A percentile compares a stretch with the other conserved stretches of the same genome.
phyloP scores from a whole-genome alignment of 1,140 invertebrate genomes.

The Tenebrio molitor region DNA sequence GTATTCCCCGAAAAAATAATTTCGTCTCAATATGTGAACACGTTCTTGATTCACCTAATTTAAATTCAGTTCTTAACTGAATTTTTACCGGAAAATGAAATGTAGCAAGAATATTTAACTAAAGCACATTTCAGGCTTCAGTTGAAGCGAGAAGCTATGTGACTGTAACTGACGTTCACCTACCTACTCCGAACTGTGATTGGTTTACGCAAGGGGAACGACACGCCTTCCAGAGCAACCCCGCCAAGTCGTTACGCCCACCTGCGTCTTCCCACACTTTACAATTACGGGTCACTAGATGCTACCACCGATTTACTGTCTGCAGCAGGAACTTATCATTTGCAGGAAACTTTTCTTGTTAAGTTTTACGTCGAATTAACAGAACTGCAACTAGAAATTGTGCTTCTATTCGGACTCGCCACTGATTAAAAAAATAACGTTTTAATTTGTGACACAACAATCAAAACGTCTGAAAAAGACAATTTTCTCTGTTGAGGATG shows the following conservation, averaged over 20 bases:
- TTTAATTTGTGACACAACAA: too few relatives aligned
- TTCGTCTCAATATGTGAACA: too few relatives aligned
- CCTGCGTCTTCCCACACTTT: constrained; percentile 63
- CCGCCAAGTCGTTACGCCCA: constrained; percentile 61
- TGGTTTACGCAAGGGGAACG: constrained; percentile 47
- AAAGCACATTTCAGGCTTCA: constrained; percentile 59
- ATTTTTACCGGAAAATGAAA: constrained; percentile 34
- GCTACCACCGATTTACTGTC: constrained; percentile 58
- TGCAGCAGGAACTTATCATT: constrained; percentile 42
- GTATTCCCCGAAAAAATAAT: background rate
- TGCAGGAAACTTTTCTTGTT: constrained; percentile 24
- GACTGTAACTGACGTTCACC: constrained; percentile 61
- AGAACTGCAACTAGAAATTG: too few relatives aligned
- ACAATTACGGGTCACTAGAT: constrained; percentile 62
- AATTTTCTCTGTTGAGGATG: too few relatives aligned
- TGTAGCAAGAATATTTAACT: constrained; percentile 55
- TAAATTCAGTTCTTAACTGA: too few relatives aligned
- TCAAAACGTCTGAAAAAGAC: too few relatives aligned
- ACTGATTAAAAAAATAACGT: too few relatives aligned
- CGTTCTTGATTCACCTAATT: too few relatives aligned
- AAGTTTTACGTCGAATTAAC: constrained; percentile 19
- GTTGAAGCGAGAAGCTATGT: constrained; percentile 62
- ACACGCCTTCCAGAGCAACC: constrained; percentile 55
- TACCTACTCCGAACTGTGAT: constrained; percentile 46
- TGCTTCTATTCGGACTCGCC: too few relatives aligned